A percentile compares a stretch with the other conserved stretches of the same genome.
Conservation (phyloP, 2,113 vertebrate genomes). For the Pseudorhombus dupliciocellatus region DNA sequence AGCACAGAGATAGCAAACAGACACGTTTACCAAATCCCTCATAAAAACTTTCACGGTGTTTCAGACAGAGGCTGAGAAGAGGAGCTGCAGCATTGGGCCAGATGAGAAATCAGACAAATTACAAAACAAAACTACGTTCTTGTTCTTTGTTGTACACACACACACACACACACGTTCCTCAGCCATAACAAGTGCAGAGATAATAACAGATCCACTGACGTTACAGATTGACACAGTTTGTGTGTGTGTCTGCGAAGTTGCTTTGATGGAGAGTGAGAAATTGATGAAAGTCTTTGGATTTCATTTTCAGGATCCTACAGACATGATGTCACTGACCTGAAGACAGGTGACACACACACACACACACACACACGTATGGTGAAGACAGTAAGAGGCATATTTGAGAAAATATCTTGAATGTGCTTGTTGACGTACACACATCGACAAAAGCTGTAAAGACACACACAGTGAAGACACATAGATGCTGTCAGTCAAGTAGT, state of each 20-base stretch:
- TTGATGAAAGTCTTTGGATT: neutral
- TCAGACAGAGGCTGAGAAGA: no score
- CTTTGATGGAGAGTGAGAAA: neutral
- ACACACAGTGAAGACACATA: slow-evolving; percentile 21
- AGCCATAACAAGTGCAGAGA: neutral
- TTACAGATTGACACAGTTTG: neutral
- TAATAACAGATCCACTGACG: neutral
- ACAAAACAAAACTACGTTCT: neutral
- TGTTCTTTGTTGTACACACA: neutral
- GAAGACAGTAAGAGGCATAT: neutral
- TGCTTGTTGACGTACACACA: neutral
- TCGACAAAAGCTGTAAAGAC: neutral
- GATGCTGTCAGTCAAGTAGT: slow-evolving; percentile 16
- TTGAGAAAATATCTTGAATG: neutral
- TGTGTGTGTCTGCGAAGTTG: neutral
- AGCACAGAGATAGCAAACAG: neutral
- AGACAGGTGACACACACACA: neutral
- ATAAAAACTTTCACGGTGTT: no score
- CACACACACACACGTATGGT: neutral
- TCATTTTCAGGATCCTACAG: no score
- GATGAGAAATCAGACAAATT: no score
- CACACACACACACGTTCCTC: neutral
- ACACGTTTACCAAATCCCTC: neutral
- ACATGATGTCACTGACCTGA: neutral
- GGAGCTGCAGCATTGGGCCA: no score